Conservation (phyloP, 2,888 invertebrate species). For the Ophraella communa region DNA sequence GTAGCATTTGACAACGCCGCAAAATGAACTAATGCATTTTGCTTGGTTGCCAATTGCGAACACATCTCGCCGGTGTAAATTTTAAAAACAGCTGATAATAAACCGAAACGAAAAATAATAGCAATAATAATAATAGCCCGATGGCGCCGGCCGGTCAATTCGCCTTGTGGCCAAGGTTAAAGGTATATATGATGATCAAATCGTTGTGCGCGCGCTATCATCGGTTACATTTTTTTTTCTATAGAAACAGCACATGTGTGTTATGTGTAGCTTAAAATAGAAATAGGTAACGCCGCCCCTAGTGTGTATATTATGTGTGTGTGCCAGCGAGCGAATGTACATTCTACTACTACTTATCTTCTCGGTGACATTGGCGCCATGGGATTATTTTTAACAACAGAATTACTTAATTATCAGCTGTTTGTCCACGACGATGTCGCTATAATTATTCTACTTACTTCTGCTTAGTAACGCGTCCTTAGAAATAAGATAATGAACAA, state of each 20-base stretch:
- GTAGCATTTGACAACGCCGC: not conserved
- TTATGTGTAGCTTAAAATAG: not conserved
- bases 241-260: not conserved
- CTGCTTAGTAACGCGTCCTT: not conserved
- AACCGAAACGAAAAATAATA: not conserved
- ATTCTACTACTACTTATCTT: not conserved
- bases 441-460: not conserved
- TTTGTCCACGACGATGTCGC: not conserved
- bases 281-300: slow-evolving; percentile 2
- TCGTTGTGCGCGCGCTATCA: not conserved
- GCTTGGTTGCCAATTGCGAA: not conserved
- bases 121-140: not conserved
- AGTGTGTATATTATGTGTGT: no score
- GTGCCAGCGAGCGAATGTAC: not conserved
- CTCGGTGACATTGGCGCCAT: not conserved
- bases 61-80: not conserved
- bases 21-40: not conserved
- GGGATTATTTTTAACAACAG: slow-evolving; percentile 2
- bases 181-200: not conserved
- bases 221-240: not conserved
- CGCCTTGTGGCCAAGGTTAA: slow-evolving; percentile 5
- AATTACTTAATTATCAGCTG: not conserved
- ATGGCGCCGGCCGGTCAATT: slow-evolving; percentile 2
- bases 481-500: not conserved
- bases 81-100: slow-evolving; percentile 5